Conservation (phyloP, 2,113 vertebrate genomes). For the Meriones unguiculatus region DNA sequence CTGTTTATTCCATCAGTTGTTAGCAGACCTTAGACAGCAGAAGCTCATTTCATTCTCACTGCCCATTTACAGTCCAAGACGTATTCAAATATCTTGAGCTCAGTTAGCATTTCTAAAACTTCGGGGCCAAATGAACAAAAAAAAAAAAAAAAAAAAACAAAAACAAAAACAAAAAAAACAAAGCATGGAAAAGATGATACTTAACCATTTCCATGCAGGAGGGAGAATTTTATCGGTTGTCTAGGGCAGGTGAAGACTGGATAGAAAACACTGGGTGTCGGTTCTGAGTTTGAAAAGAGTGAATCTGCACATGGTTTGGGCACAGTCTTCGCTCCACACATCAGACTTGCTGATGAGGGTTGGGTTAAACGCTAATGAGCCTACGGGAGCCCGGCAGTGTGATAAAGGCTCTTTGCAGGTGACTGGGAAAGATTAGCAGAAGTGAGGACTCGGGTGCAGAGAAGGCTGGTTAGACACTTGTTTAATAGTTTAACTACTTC, state of each 20-base stretch:
- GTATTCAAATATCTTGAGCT: not conserved
- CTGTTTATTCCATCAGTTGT: not conserved
- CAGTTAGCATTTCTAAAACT: constrained; percentile 29
- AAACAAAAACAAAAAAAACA: not conserved
- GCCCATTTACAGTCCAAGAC: not conserved
- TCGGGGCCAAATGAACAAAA: not conserved
- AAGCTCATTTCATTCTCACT: not conserved
- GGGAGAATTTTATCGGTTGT: not conserved
- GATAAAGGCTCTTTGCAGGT: not conserved
- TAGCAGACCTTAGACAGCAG: not conserved
- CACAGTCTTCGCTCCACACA: not conserved
- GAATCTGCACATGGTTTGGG: not conserved
- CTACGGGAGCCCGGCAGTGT: not conserved
- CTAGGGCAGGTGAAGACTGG: not conserved
- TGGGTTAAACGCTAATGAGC: not conserved
- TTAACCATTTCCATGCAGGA: not conserved
- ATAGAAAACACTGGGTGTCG: not conserved
- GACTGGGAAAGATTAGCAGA: not conserved
- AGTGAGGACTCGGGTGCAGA: not conserved
- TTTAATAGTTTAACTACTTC: constrained; percentile 39
- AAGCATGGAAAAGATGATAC: not conserved
- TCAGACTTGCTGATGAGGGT: not conserved
- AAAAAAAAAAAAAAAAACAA: too few species aligned
- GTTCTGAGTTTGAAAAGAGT: not conserved
- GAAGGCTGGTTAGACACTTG: not conserved